phyloP scores from a whole-genome alignment of 2,113 vertebrate genomes.

The Platysternon megacephalum region DNA sequence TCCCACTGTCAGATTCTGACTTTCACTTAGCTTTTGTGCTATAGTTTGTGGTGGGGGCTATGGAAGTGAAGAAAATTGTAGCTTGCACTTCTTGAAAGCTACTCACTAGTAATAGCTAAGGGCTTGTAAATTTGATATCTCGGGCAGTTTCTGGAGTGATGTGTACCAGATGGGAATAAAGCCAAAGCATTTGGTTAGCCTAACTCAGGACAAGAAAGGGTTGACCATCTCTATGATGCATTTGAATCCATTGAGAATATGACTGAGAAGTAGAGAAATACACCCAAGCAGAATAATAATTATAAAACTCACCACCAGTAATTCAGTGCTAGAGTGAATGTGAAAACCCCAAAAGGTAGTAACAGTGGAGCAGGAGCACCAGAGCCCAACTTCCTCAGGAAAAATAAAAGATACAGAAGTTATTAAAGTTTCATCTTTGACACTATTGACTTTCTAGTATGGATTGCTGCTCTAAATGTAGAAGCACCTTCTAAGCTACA shows the following conservation, averaged over 20 bases:
- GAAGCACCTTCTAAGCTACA: not conserved
- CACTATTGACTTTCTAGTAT: not conserved
- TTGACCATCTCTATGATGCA: not conserved
- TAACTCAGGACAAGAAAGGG: not conserved
- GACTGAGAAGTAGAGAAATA: not conserved
- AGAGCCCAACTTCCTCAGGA: not conserved
- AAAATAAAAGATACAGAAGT: not conserved
- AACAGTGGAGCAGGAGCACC: not conserved
- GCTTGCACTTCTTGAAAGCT: not conserved
- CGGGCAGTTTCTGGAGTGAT: not conserved
- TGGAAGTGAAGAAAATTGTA: not conserved
- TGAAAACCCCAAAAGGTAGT: not conserved
- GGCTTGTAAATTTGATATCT: not conserved
- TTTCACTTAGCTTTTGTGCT: not conserved
- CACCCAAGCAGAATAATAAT: not conserved
- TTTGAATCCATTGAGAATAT: not conserved
- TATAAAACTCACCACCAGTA: not conserved
- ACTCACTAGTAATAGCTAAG: not conserved
- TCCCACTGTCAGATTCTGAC: not conserved
- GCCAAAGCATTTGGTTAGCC: not conserved
- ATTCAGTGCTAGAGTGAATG: not conserved
- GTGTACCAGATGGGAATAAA: not conserved
- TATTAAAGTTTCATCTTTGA: slow-evolving; percentile 5
- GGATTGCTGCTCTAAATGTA: not conserved
- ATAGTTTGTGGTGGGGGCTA: not conserved